Percentiles rank a stretch among this genome's conserved stretches.
Evolutionary conservation across 2,797 vertebrate species (phyloP).

Genomic region (Thripadectes ignobilis): DNA sequence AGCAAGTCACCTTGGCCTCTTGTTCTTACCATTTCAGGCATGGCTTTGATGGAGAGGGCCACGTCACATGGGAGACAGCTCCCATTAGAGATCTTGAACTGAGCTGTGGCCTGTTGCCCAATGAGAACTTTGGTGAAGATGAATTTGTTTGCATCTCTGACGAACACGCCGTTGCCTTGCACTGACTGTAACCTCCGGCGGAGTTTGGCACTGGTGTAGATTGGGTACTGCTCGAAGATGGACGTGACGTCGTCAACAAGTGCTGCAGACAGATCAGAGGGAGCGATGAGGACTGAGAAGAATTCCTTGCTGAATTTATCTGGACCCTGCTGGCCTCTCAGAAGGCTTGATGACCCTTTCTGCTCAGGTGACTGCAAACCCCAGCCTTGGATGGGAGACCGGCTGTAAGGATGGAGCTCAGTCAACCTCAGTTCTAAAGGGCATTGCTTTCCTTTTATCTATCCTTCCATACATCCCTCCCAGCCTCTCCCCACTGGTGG

Average conservation of each 20-base stretch:
- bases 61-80: conserved; percentile 83
- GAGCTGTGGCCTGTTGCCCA: conserved; percentile 79
- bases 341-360: neutral
- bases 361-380: neutral
- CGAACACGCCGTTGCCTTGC: conserved; percentile 76
- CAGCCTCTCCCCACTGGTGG: neutral
- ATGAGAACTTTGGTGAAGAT: conserved; percentile 86
- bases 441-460: neutral
- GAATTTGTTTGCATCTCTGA: conserved; percentile 89
- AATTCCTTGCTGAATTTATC: neutral
- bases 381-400: neutral
- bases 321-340: neutral
- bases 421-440: neutral
- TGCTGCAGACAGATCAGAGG: neutral
- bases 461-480: neutral
- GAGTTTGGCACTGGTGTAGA: conserved; percentile 78
- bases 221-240: conserved; percentile 89
- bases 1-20: neutral
- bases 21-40: conserved; percentile 75
- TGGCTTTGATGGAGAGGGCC: conserved; percentile 73
- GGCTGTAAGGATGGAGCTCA: neutral
- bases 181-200: conserved; percentile 72
- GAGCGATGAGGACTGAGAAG: conserved; percentile 54
- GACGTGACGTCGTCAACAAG: conserved; percentile 77
- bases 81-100: conserved; percentile 85